Base-by-base conservation (phyloP, 2,888 invertebrate genomes). In the Galerucella nymphaeae region DNA sequence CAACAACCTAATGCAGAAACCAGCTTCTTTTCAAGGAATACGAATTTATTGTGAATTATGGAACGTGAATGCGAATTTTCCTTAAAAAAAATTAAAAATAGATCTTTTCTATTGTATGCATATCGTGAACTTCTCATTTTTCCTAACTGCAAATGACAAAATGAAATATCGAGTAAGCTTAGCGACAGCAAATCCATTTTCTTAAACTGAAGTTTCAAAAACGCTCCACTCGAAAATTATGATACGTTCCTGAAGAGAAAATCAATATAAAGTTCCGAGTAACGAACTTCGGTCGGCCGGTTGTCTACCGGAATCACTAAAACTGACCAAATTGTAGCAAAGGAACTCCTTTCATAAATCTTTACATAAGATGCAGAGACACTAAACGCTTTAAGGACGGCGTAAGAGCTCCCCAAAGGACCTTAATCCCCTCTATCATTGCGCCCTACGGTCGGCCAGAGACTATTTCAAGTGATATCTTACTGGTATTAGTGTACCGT, bases 301-400 rank as follows among this genome's bases (percentile, higher is more conserved):
- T 66, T 71, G 66, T 73, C 76, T 70, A 72, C 76, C 76, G 77
- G 75, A 81, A 80, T 82, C 80, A 79, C 78, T 80, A 78, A 70
- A 81, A 82, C 77, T 82, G 81, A 80, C 82, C 83, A 76, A 70
- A 76, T 76, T 76, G 71, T 69, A 74, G 75, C 76, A 74, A 76
- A 78, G 78, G 77, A 76, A 76, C 74, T 76, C 74, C 74, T 64
- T 70, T 75, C 80, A 83, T 84, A 83, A 84, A 84, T 84, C 84
- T 83, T 82, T 82, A 82, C 83, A 82, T 82, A 83, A 82, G 82
- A 83, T 82, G 83, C 82, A 83, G 79, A 77, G 80, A 80, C 80
- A 81, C 78, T 80, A 81, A 82, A 80, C 81, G 81, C 78, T 80
- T 81, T 81, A 80, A 76, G 81, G 80, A 80, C 76, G 79, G 78